Percentiles rank a stretch among this genome's conserved stretches.
Evolutionary conservation across 2,113 vertebrate species (phyloP).

Genomic region (Todiramphus saurophagus): DNA sequence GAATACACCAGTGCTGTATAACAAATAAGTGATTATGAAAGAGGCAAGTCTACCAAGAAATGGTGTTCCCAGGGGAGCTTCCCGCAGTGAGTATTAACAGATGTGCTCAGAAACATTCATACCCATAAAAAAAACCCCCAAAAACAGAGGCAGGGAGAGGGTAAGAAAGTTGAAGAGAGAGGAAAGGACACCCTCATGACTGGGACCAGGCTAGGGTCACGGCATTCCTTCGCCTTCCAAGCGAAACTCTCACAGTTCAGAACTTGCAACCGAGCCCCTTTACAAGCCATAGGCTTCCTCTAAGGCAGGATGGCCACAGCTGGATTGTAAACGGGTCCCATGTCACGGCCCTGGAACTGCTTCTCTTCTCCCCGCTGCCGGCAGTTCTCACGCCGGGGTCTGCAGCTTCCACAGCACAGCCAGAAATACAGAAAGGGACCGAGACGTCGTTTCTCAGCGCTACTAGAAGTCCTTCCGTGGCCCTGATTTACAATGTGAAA

Average conservation of each 20-base stretch:
- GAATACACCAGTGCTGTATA: slow-evolving; percentile 49
- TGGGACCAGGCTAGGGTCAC: neutral
- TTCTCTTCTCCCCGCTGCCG: accelerated
- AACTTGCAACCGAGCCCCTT: neutral
- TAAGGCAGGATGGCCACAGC: neutral
- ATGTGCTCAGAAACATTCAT: slow-evolving; percentile 40
- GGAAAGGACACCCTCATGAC: neutral
- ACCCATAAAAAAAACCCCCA: neutral
- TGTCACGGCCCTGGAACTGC: neutral
- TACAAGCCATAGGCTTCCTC: neutral
- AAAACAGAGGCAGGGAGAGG: slow-evolving; percentile 4
- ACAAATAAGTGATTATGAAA: slow-evolving; percentile 57
- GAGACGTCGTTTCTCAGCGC: accelerated
- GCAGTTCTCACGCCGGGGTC: accelerated
- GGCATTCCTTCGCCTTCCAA: neutral
- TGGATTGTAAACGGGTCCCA: neutral
- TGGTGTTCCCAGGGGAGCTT: slow-evolving; percentile 15
- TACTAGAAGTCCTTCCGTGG: neutral
- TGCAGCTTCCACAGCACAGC: neutral
- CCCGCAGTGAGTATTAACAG: slow-evolving; percentile 62
- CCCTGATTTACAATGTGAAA: neutral
- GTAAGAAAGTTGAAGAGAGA: neutral
- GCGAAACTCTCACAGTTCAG: neutral
- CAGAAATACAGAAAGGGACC: accelerated
- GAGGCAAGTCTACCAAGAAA: slow-evolving; percentile 45